phyloP scores from a whole-genome alignment of 2,113 vertebrate species.

The Peromyscus polionotus region DNA sequence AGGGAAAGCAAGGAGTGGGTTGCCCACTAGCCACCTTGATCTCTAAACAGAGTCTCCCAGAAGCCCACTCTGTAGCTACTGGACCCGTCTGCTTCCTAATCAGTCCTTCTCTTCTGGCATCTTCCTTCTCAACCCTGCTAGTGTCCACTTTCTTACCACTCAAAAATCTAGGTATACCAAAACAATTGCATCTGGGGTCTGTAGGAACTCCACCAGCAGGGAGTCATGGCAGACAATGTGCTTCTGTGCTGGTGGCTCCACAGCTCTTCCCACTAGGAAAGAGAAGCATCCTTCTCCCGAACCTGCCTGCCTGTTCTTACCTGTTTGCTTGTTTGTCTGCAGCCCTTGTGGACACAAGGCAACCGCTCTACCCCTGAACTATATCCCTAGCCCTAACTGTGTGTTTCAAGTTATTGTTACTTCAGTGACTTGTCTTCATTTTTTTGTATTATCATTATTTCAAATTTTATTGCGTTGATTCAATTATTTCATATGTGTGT shows the following conservation, averaged over 20 bases:
- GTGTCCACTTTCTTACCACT: conserved; percentile 47
- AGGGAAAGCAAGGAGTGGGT: neutral
- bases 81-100: neutral
- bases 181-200: neutral
- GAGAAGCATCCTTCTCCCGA: neutral
- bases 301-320: neutral
- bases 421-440: no score
- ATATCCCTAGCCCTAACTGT: neutral
- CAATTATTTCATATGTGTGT: neutral
- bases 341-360: neutral
- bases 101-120: neutral
- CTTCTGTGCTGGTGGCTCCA: neutral
- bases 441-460: neutral
- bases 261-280: neutral
- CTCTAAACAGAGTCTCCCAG: neutral
- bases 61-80: neutral
- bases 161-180: conserved; percentile 40
- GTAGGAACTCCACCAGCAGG: neutral
- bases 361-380: neutral
- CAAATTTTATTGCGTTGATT: neutral
- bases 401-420: neutral
- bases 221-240: neutral
- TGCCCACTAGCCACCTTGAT: neutral
- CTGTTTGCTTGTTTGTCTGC: neutral
- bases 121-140: neutral